Conservation (phyloP, 2,797 vertebrate genomes). For the Aratinga solstitialis region DNA sequence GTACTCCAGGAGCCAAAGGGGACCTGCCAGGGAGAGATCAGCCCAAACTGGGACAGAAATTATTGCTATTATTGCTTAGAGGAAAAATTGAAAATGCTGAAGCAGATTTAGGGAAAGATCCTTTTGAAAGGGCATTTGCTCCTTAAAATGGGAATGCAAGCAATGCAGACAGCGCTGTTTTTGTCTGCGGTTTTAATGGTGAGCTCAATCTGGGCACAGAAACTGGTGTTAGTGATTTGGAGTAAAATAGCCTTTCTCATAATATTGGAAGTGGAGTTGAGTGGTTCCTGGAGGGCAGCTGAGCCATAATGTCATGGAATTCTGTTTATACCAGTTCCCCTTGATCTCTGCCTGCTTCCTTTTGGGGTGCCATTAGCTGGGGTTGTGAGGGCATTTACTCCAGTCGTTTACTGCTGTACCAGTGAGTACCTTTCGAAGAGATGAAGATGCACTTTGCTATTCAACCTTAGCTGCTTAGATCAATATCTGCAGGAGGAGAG, state of each 20-base stretch:
- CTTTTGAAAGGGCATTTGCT: neutral
- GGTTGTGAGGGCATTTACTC: neutral
- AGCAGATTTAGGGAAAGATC: neutral
- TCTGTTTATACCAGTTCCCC: neutral
- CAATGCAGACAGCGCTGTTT: neutral
- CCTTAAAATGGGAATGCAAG: neutral
- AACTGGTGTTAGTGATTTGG: neutral
- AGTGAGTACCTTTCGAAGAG: constrained; percentile 8
- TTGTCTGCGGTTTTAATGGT: neutral
- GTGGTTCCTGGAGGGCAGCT: neutral
- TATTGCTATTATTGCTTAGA: neutral
- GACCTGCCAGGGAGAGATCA: neutral
- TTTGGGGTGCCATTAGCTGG: neutral
- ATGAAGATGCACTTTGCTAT: constrained; percentile 9
- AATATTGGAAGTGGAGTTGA: neutral
- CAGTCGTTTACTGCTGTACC: neutral
- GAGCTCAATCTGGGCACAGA: neutral
- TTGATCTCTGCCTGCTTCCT: neutral
- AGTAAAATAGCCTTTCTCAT: neutral
- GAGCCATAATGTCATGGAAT: rapidly evolving
- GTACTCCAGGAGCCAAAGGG: neutral
- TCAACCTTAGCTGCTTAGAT: constrained; percentile 63
- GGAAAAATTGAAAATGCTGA: neutral
- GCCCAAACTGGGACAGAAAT: neutral
- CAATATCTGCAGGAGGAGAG: constrained; percentile 52